Percentiles rank a stretch among this genome's conserved stretches.
phyloP scores from a whole-genome alignment of 2,888 invertebrate species.

The Hirtodrosophila alboralis region DNA sequence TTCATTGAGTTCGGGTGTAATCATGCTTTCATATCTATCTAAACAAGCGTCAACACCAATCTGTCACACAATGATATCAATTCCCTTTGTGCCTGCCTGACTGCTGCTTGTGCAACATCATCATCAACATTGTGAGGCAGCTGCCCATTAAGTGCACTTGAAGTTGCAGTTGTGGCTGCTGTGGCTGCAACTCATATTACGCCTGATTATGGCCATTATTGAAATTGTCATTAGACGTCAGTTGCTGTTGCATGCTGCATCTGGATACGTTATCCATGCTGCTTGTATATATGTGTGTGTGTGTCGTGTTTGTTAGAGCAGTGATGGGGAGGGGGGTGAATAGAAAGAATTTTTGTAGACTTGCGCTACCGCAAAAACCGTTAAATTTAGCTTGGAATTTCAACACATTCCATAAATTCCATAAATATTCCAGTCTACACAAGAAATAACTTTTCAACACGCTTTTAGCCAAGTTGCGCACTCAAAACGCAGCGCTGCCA shows the following conservation, averaged over 20 bases:
- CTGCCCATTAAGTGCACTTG: slow-evolving; percentile 15
- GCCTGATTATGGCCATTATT: slow-evolving; percentile 33
- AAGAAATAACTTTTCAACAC: background rate
- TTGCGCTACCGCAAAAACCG: slow-evolving; percentile 19
- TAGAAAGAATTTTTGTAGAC: slow-evolving; percentile 15
- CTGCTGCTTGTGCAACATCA: slow-evolving; percentile 1
- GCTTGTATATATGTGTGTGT: no score
- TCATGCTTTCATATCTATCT: no score
- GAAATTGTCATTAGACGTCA: slow-evolving; percentile 30
- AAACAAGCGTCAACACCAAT: background rate
- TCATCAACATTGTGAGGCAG: slow-evolving; percentile 1
- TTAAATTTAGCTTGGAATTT: slow-evolving; percentile 22
- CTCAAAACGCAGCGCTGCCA: background rate
- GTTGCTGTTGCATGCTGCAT: background rate
- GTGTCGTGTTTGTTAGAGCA: no score
- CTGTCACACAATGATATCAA: slow-evolving; percentile 12
- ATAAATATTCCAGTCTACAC: slow-evolving; percentile 29
- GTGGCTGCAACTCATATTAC: slow-evolving; percentile 22
- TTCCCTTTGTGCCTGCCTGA: slow-evolving; percentile 5
- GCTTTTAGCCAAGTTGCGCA: slow-evolving; percentile 21
- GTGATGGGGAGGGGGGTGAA: background rate
- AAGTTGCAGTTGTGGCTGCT: slow-evolving; percentile 15
- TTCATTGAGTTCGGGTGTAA: no score
- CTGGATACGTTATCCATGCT: no score
- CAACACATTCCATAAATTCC: slow-evolving; percentile 16